Conservation (phyloP, 2,797 vertebrate genomes). For the Sandelia bainsii region DNA sequence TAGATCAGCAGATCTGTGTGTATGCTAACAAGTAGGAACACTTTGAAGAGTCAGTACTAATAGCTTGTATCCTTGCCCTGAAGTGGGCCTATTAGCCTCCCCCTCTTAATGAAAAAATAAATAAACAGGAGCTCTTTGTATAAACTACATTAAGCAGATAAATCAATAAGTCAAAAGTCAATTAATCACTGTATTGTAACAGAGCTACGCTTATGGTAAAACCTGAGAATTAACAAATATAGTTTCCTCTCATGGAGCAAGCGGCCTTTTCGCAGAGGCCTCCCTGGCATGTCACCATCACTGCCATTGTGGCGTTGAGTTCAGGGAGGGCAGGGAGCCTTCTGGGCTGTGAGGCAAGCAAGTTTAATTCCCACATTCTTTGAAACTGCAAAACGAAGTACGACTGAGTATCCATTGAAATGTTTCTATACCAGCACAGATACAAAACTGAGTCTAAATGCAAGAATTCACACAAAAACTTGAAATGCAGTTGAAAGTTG, state of each 20-base stretch:
- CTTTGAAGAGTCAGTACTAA: slow-evolving; percentile 62
- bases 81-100: slow-evolving; percentile 46
- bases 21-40: slow-evolving; percentile 62
- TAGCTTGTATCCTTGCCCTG: slow-evolving; percentile 64
- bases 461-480: too few relatives aligned
- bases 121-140: slow-evolving; percentile 51
- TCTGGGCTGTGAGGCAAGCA: background rate
- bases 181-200: slow-evolving; percentile 36
- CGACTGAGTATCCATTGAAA: too few relatives aligned
- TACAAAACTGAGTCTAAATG: background rate
- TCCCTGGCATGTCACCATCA: slow-evolving; percentile 53
- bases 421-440: background rate
- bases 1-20: slow-evolving; percentile 61
- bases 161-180: slow-evolving; percentile 57
- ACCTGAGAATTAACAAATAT: slow-evolving; percentile 33
- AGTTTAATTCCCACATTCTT: background rate
- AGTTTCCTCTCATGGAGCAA: slow-evolving; percentile 15
- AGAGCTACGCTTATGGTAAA: slow-evolving; percentile 21
- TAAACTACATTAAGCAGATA: slow-evolving; percentile 58
- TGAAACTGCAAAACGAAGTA: background rate
- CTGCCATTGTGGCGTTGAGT: slow-evolving; percentile 22
- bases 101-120: slow-evolving; percentile 9
- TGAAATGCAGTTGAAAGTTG: background rate
- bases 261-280: slow-evolving; percentile 18
- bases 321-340: slow-evolving; percentile 35